phyloP scores from a whole-genome alignment of 2,797 vertebrate genomes.

The Scomberomorus guttatus region DNA sequence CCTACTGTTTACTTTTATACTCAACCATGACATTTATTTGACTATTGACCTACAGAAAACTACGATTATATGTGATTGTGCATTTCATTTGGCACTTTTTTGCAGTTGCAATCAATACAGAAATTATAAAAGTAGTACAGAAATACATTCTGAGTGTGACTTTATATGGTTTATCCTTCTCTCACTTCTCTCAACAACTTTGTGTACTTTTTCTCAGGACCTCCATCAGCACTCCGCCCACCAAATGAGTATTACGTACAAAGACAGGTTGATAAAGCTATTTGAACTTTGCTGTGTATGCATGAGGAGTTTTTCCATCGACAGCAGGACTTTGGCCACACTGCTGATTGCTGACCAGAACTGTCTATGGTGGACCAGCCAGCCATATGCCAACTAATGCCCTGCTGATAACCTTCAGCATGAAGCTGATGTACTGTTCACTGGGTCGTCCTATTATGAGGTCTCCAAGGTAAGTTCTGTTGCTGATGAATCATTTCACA shows the following conservation, averaged over 20 bases:
- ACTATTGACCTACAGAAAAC: background rate
- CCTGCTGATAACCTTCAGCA: slow-evolving; percentile 67
- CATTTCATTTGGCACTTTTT: background rate
- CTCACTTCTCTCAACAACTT: background rate
- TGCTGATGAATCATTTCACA: background rate
- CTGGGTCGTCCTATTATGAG: slow-evolving; percentile 15
- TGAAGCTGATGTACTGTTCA: slow-evolving; percentile 16
- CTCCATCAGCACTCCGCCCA: background rate
- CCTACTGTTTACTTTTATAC: background rate
- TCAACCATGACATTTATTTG: background rate
- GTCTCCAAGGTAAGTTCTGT: slow-evolving; percentile 14
- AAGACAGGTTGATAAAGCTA: slow-evolving; percentile 17
- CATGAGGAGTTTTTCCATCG: slow-evolving; percentile 33
- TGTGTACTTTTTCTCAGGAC: background rate
- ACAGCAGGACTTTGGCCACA: slow-evolving; percentile 48
- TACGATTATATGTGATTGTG: background rate
- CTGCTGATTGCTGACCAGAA: slow-evolving; percentile 53
- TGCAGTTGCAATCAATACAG: background rate
- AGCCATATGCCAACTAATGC: slow-evolving; percentile 48
- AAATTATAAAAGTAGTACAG: background rate
- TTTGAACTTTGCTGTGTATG: slow-evolving; percentile 42
- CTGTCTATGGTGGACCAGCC: slow-evolving; percentile 11
- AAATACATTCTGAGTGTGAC: background rate
- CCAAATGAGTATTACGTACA: background rate
- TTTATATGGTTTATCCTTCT: background rate